Evolutionary conservation across 1,140 invertebrate genomes (phyloP).

Genomic region (Tyrophagus putrescentiae): DNA sequence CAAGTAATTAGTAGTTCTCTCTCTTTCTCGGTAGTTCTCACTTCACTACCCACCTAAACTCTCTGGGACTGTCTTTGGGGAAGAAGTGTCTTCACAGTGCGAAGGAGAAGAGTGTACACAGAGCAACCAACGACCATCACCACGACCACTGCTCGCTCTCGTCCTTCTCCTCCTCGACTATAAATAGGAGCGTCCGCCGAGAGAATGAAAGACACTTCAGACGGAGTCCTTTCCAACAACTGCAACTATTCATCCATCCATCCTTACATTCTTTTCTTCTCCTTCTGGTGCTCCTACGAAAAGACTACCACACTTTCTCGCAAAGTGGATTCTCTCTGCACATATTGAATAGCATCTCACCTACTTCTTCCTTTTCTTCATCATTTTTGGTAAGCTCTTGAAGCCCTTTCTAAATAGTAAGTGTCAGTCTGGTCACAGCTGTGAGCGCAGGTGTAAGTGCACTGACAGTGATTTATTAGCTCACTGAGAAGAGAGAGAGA

Average conservation of each 20-base stretch:
- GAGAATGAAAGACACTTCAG: too few species aligned
- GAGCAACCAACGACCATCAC: neutral
- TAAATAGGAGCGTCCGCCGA: too few species aligned
- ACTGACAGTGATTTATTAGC: neutral
- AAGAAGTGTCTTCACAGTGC: too few species aligned
- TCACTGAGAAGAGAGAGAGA: too few species aligned
- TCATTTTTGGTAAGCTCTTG: neutral
- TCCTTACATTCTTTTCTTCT: neutral
- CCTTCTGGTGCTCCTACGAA: neutral
- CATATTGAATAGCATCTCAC: neutral
- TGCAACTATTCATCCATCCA: too few species aligned
- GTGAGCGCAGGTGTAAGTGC: neutral
- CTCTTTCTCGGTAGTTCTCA: too few species aligned
- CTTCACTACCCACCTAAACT: too few species aligned
- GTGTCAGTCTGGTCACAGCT: neutral
- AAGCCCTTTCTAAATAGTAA: too few species aligned
- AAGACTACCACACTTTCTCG: neutral
- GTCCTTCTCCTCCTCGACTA: too few species aligned
- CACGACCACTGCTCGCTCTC: neutral
- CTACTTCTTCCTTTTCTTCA: neutral
- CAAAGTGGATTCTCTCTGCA: neutral
- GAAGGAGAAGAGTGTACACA: neutral
- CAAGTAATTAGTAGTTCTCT: too few species aligned
- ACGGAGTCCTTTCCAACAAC: too few species aligned
- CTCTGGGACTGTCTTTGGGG: too few species aligned